These are phyloP conservation scores for Pinctada fucata DNA, from an alignment of 2,888 invertebrate genomes.

Conservation along the genomic window DNA sequence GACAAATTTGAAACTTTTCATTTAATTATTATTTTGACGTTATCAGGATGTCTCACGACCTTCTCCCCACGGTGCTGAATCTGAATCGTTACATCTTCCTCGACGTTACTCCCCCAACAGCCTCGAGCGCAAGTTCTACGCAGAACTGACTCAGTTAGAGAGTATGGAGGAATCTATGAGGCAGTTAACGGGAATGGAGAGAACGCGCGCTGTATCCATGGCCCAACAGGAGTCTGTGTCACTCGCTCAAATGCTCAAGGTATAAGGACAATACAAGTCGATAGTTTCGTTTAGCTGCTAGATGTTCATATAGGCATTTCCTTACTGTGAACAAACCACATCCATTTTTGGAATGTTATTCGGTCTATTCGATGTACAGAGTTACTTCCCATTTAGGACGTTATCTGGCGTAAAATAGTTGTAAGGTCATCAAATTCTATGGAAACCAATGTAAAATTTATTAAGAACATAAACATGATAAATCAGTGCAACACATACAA, in stretches of 20 bases:
- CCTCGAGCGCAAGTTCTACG: slow-evolving; percentile 81
- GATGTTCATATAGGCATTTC: no score
- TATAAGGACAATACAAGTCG: slow-evolving; percentile 31
- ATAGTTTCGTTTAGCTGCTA: not conserved
- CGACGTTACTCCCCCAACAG: slow-evolving; percentile 81
- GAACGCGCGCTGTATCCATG: slow-evolving; percentile 74
- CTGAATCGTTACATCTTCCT: slow-evolving; percentile 34
- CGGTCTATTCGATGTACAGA: no score
- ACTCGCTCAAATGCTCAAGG: slow-evolving; percentile 76
- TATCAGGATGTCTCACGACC: slow-evolving; percentile 8
- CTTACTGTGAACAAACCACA: no score
- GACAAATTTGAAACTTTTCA: not conserved
- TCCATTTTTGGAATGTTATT: no score
- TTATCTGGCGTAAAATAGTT: no score
- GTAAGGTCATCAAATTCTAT: no score
- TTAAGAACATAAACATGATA: no score
- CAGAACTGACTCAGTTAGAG: slow-evolving; percentile 82
- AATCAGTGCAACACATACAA: no score
- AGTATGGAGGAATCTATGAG: slow-evolving; percentile 81
- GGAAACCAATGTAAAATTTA: no score
- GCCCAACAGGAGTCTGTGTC: slow-evolving; percentile 77
- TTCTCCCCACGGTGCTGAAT: slow-evolving; percentile 25
- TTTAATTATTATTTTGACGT: not conserved
- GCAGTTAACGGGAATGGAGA: slow-evolving; percentile 81
- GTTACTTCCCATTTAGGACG: no score